Percentiles rank a stretch among this genome's conserved stretches.
phyloP scores from a whole-genome alignment of 2,113 vertebrate genomes.

The Pseudorasbora parva region DNA sequence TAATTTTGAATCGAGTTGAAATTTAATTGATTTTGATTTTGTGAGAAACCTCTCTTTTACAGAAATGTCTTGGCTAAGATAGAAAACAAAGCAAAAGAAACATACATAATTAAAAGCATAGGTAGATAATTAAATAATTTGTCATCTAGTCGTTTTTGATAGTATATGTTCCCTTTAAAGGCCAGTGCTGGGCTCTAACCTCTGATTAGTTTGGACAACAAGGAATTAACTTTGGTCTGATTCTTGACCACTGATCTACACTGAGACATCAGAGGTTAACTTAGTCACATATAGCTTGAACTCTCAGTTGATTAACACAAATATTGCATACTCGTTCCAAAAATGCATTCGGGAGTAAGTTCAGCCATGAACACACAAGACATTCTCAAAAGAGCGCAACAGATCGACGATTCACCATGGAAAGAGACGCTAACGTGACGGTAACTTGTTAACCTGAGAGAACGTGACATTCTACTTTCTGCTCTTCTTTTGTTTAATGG shows the following conservation, averaged over 20 bases:
- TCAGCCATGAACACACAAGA: no score
- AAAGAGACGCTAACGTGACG: no score
- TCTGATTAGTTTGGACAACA: conserved; percentile 14
- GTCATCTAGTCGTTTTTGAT: not conserved
- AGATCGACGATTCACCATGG: no score
- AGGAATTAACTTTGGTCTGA: conserved; percentile 18
- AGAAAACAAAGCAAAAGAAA: not conserved
- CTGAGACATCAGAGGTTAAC: not conserved
- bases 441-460: no score
- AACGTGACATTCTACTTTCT: no score
- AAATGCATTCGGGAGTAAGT: no score
- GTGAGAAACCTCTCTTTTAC: not conserved
- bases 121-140: no score
- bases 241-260: conserved; percentile 44
- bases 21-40: not conserved
- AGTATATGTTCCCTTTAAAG: not conserved
- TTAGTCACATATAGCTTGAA: no score
- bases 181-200: not conserved
- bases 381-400: no score
- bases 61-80: not conserved
- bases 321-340: no score
- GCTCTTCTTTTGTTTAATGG: no score
- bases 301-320: no score
- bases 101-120: not conserved
- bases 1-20: not conserved